These are phyloP conservation scores for Pelosia muscerda DNA, from an alignment of 2,888 invertebrate species.

Conservation along the genomic window DNA sequence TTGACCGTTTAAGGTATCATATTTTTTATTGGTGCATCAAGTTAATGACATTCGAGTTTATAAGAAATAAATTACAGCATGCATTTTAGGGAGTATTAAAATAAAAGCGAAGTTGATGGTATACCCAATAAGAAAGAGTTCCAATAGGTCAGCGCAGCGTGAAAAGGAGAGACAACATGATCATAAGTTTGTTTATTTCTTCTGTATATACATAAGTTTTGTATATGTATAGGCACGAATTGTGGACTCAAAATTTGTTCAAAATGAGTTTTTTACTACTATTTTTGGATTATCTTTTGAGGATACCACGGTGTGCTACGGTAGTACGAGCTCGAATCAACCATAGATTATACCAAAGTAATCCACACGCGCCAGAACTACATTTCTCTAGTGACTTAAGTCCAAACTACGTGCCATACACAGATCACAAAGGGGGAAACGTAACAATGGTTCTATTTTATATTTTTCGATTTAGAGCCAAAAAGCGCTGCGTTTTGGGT, in stretches of 20 bases:
- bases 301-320: no score
- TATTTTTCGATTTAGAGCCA: background rate
- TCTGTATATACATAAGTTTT: constrained; percentile 30
- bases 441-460: background rate
- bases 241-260: no score
- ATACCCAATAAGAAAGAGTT: constrained; percentile 84
- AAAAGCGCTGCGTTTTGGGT: background rate
- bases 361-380: no score
- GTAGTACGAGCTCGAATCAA: no score
- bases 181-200: constrained; percentile 71
- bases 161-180: constrained; percentile 79
- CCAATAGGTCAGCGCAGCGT: constrained; percentile 82
- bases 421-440: background rate
- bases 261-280: no score
- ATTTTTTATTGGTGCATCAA: constrained; percentile 80
- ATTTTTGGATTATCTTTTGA: no score
- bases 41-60: constrained; percentile 56
- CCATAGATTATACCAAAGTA: no score
- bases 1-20: constrained; percentile 79
- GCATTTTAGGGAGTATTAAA: constrained; percentile 64
- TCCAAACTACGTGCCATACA: constrained; percentile 9
- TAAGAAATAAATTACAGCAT: constrained; percentile 62
- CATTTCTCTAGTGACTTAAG: no score
- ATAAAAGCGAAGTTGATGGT: constrained; percentile 62
- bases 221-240: no score